Percentiles rank a stretch among this genome's conserved stretches.
phyloP scores from a whole-genome alignment of 2,113 vertebrate genomes.

The Dasypus novemcinctus region DNA sequence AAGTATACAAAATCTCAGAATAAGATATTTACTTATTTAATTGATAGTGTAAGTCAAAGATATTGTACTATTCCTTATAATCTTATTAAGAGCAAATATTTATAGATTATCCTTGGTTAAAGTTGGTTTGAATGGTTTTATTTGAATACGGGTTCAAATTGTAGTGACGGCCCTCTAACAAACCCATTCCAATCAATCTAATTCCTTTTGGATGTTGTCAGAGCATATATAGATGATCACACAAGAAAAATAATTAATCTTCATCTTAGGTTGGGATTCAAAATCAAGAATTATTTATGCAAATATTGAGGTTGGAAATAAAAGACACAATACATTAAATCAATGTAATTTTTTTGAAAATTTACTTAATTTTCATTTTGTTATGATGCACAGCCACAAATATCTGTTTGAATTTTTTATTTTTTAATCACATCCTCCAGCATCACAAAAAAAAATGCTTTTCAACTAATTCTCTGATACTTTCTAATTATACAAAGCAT shows the following conservation, averaged over 20 bases:
- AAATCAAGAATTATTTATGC: not conserved
- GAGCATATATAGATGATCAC: not conserved
- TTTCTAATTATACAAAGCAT: not conserved
- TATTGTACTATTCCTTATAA: not conserved
- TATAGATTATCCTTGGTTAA: not conserved
- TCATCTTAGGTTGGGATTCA: not conserved
- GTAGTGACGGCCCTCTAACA: not conserved
- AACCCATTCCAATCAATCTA: not conserved
- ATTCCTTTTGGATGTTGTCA: not conserved
- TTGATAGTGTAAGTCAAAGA: not conserved
- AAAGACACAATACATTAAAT: not conserved
- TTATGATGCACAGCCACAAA: not conserved
- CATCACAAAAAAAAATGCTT: not conserved
- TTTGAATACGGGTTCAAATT: not conserved
- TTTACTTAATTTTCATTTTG: not conserved
- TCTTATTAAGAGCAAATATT: not conserved
- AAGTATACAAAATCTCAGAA: not conserved
- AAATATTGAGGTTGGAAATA: not conserved
- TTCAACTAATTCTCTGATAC: not conserved
- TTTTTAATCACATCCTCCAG: not conserved
- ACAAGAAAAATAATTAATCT: not conserved
- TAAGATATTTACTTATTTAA: not conserved
- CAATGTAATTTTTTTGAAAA: not conserved
- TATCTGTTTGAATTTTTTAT: not conserved
- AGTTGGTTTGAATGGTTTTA: not conserved